A percentile compares a stretch with the other conserved stretches of the same genome.
Conservation (phyloP, 1,140 invertebrate species). For the Globodera ellingtonae region DNA sequence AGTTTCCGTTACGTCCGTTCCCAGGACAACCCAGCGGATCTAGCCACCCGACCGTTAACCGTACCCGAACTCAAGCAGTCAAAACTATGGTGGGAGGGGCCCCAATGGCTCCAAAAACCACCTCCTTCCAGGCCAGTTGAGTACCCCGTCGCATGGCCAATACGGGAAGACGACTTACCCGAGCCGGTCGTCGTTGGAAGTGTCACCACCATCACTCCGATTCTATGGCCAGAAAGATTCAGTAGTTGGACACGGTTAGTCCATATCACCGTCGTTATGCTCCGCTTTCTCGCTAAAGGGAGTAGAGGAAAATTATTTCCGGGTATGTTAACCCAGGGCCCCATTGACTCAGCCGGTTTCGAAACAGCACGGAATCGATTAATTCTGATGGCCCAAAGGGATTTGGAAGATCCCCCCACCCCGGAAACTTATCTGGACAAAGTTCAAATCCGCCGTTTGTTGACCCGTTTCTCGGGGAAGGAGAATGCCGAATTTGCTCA, state of each 20-base stretch:
- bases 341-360: neutral
- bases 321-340: neutral
- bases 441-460: conserved; percentile 7
- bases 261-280: neutral
- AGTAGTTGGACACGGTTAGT: neutral
- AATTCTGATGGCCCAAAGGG: neutral
- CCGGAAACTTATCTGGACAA: conserved; percentile 6
- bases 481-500: neutral
- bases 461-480: neutral
- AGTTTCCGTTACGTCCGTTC: too few relatives aligned
- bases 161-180: too few relatives aligned
- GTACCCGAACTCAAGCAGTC: too few relatives aligned
- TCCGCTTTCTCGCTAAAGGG: neutral
- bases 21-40: too few relatives aligned
- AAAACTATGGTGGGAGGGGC: too few relatives aligned
- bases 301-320: neutral
- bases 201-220: conserved; percentile 6
- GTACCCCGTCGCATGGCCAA: too few relatives aligned
- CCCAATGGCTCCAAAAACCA: too few relatives aligned
- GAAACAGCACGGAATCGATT: neutral
- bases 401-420: neutral
- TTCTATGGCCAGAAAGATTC: conserved; percentile 11
- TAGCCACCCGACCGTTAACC: too few relatives aligned
- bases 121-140: too few relatives aligned
- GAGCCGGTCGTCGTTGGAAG: too few relatives aligned